Base-by-base conservation (phyloP, 92 coral and sea anemone genomes). In the Diadumene lineata region DNA sequence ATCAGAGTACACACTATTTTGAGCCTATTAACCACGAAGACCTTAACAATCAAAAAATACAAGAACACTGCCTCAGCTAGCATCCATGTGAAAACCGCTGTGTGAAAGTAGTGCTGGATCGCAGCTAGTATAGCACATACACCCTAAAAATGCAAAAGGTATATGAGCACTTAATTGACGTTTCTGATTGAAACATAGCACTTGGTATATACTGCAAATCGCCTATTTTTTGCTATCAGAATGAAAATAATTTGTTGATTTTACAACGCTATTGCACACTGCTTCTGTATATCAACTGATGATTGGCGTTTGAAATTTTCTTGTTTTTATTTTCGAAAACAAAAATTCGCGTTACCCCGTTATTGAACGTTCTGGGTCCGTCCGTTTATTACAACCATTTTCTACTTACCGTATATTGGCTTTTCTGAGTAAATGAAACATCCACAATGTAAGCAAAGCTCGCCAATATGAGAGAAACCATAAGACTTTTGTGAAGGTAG, bases 401-500 rank as follows among this genome's bases (percentile, higher is more conserved):
- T 7, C 17, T 60, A 60, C 65, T 18, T 30, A 32, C n/a, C n/a
- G n/a, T n/a, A 23, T 60, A 60, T 15, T 60, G 11, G 65, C 28
- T 74, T 23, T 43, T 65, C 25, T 21, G 34, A 66, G 76, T 66
- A 64, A 43, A 38, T 0, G 38, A 50, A 48, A 26, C 76, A 62
- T 81, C 85, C 74, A 65, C 34, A 17, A 81, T 73, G 43, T n/a
- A 81, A 43, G 74, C 80, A 13, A 73, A 66, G 50, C 57, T 65
- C 28, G 69, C 81, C 27, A 65, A 10, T 0, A 68, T 72, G 57
- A 81, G 34, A 1, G 80, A 27, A 23, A 81, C 17, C 6, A 81
- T 78, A 19, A 81, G 81, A 53, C 58, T 74, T 69, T 81, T 81
- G 81, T 81, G 85, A 48, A 81, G 55, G 23, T 64, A 81, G n/a